These are phyloP conservation scores for Xenus cinereus DNA, from an alignment of 2,113 vertebrate species.

Conservation along the genomic window DNA sequence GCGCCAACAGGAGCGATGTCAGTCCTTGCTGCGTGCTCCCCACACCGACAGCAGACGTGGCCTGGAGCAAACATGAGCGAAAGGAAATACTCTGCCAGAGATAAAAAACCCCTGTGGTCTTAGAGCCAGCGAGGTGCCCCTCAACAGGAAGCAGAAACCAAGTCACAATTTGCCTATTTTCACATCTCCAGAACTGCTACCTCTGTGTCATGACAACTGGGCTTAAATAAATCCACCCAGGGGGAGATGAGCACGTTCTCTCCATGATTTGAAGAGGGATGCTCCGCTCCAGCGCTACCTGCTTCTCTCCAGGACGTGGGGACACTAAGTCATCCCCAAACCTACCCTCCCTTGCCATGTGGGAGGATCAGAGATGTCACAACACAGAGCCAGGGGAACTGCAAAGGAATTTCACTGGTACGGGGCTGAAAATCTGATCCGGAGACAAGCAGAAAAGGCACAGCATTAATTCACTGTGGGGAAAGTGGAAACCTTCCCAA, in stretches of 20 bases:
- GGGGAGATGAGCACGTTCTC: neutral
- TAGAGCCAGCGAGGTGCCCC: neutral
- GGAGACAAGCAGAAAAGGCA: neutral
- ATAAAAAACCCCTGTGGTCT: neutral
- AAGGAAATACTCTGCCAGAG: neutral
- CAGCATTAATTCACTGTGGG: neutral
- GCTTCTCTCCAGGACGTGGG: neutral
- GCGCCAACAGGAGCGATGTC: accelerated
- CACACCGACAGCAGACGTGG: neutral
- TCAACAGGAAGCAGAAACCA: neutral
- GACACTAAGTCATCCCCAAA: neutral
- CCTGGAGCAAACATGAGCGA: neutral
- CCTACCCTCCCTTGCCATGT: accelerated
- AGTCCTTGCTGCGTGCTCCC: neutral
- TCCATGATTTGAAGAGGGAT: accelerated
- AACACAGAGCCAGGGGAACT: neutral
- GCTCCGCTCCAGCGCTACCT: neutral
- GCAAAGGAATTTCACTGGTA: neutral
- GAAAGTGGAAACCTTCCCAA: neutral
- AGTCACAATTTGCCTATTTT: neutral
- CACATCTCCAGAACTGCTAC: neutral
- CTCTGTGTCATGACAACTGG: neutral
- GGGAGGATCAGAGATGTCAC: neutral
- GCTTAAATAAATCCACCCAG: neutral
- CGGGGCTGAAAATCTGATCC: neutral